Evolutionary conservation across 1,140 invertebrate genomes (phyloP).

Genomic region (Ceratina japonica): DNA sequence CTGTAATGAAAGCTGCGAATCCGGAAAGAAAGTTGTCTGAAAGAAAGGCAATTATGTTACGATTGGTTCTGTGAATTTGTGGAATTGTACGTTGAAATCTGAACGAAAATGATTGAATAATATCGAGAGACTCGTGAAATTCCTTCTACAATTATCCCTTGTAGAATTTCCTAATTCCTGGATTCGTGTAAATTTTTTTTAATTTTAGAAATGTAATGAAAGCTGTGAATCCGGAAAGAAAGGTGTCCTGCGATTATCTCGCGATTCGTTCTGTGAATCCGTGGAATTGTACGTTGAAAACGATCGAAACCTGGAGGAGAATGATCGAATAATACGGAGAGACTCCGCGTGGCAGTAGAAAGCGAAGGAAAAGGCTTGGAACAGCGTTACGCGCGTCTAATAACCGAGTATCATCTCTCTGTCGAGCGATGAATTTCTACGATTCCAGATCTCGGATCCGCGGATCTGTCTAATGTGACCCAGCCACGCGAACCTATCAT

Average conservation of each 20-base stretch:
- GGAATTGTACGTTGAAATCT: constrained; percentile 43
- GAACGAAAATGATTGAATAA: not conserved
- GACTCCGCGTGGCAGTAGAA: not conserved
- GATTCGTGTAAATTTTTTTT: too few relatives aligned
- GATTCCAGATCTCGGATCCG: constrained; percentile 66
- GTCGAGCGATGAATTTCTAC: constrained; percentile 56
- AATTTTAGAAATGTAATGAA: not conserved
- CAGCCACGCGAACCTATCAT: constrained; percentile 77
- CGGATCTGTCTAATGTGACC: constrained; percentile 73
- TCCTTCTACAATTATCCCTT: not conserved
- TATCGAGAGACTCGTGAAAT: constrained; percentile 7
- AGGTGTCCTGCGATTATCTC: constrained; percentile 41
- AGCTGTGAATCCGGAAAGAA: constrained; percentile 11
- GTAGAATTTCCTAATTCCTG: too few relatives aligned
- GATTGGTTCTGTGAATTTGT: not conserved
- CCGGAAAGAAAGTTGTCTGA: constrained; percentile 36
- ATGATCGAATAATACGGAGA: not conserved
- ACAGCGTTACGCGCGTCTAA: constrained; percentile 56
- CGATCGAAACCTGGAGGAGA: too few relatives aligned
- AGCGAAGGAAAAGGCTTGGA: constrained; percentile 32
- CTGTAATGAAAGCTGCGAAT: not conserved
- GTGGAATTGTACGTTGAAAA: constrained; percentile 47
- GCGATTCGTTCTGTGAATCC: not conserved
- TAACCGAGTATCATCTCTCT: constrained; percentile 62
- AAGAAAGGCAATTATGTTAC: constrained; percentile 26